phyloP scores from a whole-genome alignment of 2,797 vertebrate genomes.

The Sphaeramia orbicularis region DNA sequence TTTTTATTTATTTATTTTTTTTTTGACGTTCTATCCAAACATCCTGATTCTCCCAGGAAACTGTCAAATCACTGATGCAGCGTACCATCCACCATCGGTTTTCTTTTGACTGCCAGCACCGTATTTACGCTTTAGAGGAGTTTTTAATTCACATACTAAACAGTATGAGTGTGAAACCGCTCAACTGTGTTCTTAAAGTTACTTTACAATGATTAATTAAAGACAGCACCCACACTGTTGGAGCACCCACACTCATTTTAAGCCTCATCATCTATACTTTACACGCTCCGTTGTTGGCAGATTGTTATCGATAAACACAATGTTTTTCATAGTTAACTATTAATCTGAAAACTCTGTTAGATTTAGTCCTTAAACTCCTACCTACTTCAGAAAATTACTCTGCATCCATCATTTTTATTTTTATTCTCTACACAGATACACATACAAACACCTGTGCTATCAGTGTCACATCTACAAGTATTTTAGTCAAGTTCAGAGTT shows the following conservation, averaged over 20 bases:
- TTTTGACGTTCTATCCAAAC: conserved; percentile 34
- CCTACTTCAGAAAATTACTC: background rate
- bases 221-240: conserved; percentile 42
- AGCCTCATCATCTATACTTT: conserved; percentile 42
- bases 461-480: conserved; percentile 2
- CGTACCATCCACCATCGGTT: conserved; percentile 20
- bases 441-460: background rate
- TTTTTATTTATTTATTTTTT: conserved; percentile 22
- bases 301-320: conserved; percentile 30
- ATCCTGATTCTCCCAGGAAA: conserved; percentile 40
- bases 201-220: conserved; percentile 60
- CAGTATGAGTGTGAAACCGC: conserved; percentile 27
- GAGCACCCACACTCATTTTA: conserved; percentile 38
- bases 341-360: conserved; percentile 31
- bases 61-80: conserved; percentile 36
- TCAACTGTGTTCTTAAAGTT: conserved; percentile 43
- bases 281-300: conserved; percentile 15
- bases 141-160: conserved; percentile 43
- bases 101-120: conserved; percentile 19
- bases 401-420: conserved; percentile 26
- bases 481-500: conserved; percentile 37
- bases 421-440: conserved; percentile 10
- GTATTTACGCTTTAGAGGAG: conserved; percentile 27
- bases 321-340: conserved; percentile 28
- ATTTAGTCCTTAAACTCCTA: too few species aligned